Percentiles rank a stretch among this genome's conserved stretches.
Conservation (phyloP, 2,888 invertebrate genomes). For the Thecophora atra region DNA sequence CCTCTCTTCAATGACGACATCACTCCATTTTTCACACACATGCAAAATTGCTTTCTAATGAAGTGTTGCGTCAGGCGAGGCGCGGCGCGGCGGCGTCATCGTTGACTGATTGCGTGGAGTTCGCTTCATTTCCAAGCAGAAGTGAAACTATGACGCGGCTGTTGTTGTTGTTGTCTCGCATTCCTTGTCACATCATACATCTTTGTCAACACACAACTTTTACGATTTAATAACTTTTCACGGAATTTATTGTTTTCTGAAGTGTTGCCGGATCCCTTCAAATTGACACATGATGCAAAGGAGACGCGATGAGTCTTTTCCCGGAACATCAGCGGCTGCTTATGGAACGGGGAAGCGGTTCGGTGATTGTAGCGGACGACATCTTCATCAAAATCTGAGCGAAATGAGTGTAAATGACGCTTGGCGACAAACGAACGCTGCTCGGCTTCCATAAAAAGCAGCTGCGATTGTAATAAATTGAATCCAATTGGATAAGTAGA, state of each 20-base stretch:
- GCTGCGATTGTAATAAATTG: too few relatives aligned
- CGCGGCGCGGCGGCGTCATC: constrained; percentile 9
- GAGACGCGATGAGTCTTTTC: neutral
- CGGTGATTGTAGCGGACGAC: neutral
- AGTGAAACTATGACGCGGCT: constrained; percentile 26
- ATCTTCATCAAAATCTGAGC: neutral
- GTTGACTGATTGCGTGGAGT: neutral
- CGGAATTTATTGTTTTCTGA: constrained; percentile 19
- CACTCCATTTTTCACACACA: neutral
- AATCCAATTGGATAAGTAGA: too few relatives aligned
- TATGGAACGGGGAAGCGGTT: too few relatives aligned
- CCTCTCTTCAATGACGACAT: neutral
- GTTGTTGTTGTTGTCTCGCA: constrained; percentile 20
- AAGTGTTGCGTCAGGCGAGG: constrained; percentile 19
- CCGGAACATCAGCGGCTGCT: too few relatives aligned
- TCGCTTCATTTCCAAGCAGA: constrained; percentile 12
- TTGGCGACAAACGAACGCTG: too few relatives aligned
- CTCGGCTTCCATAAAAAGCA: too few relatives aligned
- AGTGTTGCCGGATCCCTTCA: constrained; percentile 19
- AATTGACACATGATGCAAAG: neutral
- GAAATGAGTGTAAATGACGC: too few relatives aligned
- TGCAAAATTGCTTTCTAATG: constrained; percentile 34
- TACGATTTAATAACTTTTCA: constrained; percentile 55
- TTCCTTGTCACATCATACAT: constrained; percentile 51
- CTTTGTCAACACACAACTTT: constrained; percentile 59